Evolutionary conservation across 1,140 invertebrate genomes (phyloP).

Genomic region (Pygmarrhopalites habei): DNA sequence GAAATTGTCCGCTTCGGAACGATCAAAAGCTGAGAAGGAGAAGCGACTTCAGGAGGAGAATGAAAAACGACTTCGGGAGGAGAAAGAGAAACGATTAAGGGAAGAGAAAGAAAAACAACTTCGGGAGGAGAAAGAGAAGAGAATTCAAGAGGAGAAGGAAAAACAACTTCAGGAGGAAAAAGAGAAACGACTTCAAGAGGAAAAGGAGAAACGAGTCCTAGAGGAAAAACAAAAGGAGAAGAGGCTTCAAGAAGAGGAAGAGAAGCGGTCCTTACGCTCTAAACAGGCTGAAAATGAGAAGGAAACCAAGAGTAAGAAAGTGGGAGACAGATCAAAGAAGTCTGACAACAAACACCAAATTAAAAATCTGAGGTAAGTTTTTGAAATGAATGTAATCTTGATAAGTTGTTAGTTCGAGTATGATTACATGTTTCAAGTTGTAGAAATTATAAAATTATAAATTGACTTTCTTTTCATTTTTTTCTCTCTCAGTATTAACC

Average conservation of each 20-base stretch:
- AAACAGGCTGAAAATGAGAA: background rate
- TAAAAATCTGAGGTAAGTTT: too few relatives aligned
- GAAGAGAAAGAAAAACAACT: background rate
- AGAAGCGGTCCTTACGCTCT: background rate
- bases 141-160: background rate
- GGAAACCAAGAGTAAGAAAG: background rate
- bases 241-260: constrained; percentile 9
- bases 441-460: too few relatives aligned
- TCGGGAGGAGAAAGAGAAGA: background rate
- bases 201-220: background rate
- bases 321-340: background rate
- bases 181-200: background rate
- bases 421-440: too few relatives aligned
- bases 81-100: background rate
- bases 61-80: background rate
- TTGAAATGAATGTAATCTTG: too few relatives aligned
- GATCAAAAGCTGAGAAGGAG: background rate
- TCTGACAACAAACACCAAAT: too few relatives aligned
- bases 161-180: background rate
- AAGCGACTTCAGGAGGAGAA: background rate
- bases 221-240: background rate
- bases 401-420: too few relatives aligned
- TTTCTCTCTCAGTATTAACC: too few relatives aligned
- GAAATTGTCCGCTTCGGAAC: background rate
- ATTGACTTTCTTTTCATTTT: too few relatives aligned